phyloP scores from a whole-genome alignment of 2,797 vertebrate species.

The Glyptemys insculpta region DNA sequence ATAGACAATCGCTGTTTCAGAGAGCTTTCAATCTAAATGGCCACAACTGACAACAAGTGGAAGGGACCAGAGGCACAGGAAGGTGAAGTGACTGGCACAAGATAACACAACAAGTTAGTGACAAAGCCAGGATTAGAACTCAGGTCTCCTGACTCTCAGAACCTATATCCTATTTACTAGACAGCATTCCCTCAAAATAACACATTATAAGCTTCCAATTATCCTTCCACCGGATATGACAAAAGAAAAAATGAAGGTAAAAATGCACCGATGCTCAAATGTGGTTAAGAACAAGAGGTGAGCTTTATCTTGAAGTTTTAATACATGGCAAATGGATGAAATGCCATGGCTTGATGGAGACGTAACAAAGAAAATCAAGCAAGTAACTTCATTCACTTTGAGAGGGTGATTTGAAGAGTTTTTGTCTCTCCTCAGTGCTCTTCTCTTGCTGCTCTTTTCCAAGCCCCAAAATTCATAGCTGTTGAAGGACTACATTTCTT shows the following conservation, averaged over 20 bases:
- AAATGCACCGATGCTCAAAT: neutral
- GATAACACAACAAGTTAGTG: neutral
- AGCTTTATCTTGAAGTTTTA: neutral
- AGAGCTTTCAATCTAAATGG: neutral
- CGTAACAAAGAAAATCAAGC: neutral
- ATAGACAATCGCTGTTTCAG: neutral
- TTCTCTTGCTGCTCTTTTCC: neutral
- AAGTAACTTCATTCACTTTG: neutral
- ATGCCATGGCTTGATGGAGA: neutral
- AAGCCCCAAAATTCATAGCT: neutral
- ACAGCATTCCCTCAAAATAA: neutral
- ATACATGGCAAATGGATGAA: neutral
- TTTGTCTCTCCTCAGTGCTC: neutral
- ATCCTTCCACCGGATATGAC: neutral
- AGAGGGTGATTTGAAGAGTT: neutral
- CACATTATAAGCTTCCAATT: neutral
- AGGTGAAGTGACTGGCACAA: neutral
- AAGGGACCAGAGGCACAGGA: neutral
- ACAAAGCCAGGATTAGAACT: neutral
- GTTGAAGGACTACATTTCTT: neutral
- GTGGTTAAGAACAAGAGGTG: neutral
- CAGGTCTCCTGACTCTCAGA: fast-evolving
- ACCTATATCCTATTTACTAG: neutral
- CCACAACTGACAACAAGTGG: neutral
- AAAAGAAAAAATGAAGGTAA: neutral